Conservation (phyloP, 1,140 invertebrate species). For the Arion vulgaris region DNA sequence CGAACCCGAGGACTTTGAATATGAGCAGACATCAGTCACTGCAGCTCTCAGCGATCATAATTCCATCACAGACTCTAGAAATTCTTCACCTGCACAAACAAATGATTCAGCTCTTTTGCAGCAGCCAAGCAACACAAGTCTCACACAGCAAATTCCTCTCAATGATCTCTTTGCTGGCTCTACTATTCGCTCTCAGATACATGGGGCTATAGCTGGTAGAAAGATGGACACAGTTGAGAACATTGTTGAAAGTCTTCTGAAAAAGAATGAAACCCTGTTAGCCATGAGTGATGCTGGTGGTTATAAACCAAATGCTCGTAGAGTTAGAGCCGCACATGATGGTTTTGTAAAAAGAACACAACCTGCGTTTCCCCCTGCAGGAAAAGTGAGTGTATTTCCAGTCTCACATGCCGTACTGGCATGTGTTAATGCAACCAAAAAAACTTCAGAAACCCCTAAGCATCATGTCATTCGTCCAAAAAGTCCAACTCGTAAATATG, state of each 20-base stretch:
- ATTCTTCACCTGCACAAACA: constrained; percentile 13
- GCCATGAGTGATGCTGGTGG: constrained; percentile 52
- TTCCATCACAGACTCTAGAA: constrained; percentile 8
- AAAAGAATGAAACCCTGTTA: constrained; percentile 58
- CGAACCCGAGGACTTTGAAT: constrained; percentile 16
- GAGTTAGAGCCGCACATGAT: constrained; percentile 1
- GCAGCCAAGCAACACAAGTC: background rate
- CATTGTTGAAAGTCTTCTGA: constrained; percentile 59
- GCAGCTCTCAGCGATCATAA: background rate
- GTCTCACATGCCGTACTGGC: constrained; percentile 35
- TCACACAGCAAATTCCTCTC: background rate
- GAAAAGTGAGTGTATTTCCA: constrained; percentile 32
- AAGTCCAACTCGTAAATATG: constrained; percentile 53
- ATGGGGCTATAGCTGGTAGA: constrained; percentile 17
- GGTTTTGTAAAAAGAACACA: constrained; percentile 14
- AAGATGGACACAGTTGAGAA: constrained; percentile 43
- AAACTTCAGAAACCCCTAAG: background rate
- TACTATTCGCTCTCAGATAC: constrained; percentile 21
- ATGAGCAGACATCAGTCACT: constrained; percentile 20
- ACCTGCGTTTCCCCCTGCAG: constrained; percentile 13
- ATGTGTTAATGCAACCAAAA: constrained; percentile 21
- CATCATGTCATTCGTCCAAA: constrained; percentile 48
- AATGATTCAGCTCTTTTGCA: background rate
- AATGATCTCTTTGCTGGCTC: constrained; percentile 25
- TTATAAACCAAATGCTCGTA: constrained; percentile 53